Evolutionary conservation across 1,140 invertebrate genomes (phyloP).

Genomic region (Globodera ellingtonae): DNA sequence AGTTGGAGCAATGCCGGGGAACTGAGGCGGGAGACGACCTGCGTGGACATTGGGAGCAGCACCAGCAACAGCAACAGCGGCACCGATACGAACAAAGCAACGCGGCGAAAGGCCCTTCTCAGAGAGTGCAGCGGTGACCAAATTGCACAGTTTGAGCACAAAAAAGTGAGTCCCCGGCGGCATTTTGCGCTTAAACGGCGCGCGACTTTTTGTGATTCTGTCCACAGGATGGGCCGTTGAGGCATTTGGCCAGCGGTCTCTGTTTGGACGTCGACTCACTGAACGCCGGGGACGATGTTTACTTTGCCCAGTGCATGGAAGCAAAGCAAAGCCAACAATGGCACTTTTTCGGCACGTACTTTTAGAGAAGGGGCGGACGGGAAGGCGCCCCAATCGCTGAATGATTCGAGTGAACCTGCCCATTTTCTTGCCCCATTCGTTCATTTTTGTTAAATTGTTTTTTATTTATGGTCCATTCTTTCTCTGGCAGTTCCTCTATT

Average conservation of each 20-base stretch:
- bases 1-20: conserved; percentile 51
- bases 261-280: conserved; percentile 44
- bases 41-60: conserved; percentile 42
- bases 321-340: conserved; percentile 28
- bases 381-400: too few relatives aligned
- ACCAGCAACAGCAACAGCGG: neutral
- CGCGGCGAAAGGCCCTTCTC: conserved; percentile 32
- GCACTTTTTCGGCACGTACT: conserved; percentile 20
- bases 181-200: too few relatives aligned
- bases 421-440: too few relatives aligned
- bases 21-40: conserved; percentile 55
- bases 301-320: conserved; percentile 31
- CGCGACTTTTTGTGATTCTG: too few relatives aligned
- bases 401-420: too few relatives aligned
- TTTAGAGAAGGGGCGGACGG: neutral
- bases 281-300: conserved; percentile 48
- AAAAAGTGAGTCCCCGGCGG: conserved; percentile 25
- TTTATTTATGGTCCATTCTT: too few relatives aligned
- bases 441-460: too few relatives aligned
- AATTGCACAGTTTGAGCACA: conserved; percentile 43
- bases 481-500: too few relatives aligned
- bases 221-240: conserved; percentile 40
- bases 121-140: conserved; percentile 30
- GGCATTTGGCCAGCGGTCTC: conserved; percentile 31
- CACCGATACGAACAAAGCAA: neutral